phyloP scores from a whole-genome alignment of 30 jellyfish, hydroid and myxozoan genomes.

The Euphysa ruthae region DNA sequence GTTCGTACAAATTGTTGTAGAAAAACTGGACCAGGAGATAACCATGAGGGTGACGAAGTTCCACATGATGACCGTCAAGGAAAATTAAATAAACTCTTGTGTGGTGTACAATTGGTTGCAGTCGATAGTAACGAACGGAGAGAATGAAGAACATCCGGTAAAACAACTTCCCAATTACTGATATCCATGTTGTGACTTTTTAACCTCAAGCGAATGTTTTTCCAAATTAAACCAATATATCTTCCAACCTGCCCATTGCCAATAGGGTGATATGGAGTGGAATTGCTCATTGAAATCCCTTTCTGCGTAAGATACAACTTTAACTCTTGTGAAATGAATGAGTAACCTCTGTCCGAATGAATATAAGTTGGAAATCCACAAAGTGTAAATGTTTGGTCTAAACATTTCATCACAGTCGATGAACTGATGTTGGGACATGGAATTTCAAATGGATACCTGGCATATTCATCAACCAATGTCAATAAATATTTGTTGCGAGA shows the following conservation, averaged over 20 bases:
- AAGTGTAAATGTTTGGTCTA: background rate
- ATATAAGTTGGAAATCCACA: constrained; percentile 8
- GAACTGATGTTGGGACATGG: constrained; percentile 15
- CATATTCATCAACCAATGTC: constrained; percentile 56
- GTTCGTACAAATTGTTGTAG: constrained; percentile 13
- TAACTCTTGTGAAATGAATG: constrained; percentile 17
- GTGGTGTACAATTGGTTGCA: constrained; percentile 68
- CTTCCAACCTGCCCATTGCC: constrained; percentile 67
- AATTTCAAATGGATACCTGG: constrained; percentile 43
- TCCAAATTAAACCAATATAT: constrained; percentile 53
- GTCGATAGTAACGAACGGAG: constrained; percentile 62
- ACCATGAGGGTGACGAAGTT: constrained; percentile 36
- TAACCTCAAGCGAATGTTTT: constrained; percentile 31
- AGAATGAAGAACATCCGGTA: too few species aligned
- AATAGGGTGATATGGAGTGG: constrained; percentile 45
- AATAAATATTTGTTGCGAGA: constrained; percentile 39
- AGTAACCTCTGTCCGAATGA: constrained; percentile 23
- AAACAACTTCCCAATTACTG: too few species aligned
- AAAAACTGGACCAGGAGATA: constrained; percentile 43
- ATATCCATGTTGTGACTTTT: constrained; percentile 29
- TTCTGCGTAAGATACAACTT: constrained; percentile 2
- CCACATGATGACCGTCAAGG: background rate
- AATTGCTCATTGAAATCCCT: constrained; percentile 40
- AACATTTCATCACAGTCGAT: constrained; percentile 16
- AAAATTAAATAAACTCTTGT: constrained; percentile 49